Evolutionary conservation across 1,140 invertebrate genomes (phyloP).

Genomic region (Anastrepha obliqua): DNA sequence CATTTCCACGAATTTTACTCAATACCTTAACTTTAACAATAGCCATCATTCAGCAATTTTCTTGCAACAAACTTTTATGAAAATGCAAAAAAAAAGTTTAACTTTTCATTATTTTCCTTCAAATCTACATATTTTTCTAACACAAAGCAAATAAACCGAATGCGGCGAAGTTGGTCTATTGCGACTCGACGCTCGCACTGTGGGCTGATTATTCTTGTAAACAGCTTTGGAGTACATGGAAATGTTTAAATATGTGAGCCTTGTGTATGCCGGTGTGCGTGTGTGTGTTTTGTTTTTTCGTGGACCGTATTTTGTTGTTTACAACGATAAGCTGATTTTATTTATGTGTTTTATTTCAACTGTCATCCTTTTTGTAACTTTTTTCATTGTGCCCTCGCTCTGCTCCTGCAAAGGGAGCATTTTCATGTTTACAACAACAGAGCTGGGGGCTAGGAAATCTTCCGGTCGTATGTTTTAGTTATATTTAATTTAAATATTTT

Average conservation of each 20-base stretch:
- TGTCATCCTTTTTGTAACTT: constrained; percentile 12
- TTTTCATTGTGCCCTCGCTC: neutral
- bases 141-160: neutral
- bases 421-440: neutral
- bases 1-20: constrained; percentile 15
- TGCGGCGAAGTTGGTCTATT: neutral
- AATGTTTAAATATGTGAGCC: neutral
- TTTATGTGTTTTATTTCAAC: neutral
- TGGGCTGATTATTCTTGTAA: constrained; percentile 18
- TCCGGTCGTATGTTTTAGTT: constrained; percentile 17
- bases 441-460: neutral
- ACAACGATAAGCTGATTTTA: constrained; percentile 18
- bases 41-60: too few relatives aligned
- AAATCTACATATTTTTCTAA: neutral
- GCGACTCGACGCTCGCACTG: neutral
- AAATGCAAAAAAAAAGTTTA: neutral
- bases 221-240: neutral
- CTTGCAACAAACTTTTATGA: neutral
- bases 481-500: neutral
- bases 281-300: neutral
- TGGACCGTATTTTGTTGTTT: neutral
- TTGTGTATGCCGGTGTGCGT: neutral
- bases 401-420: neutral
- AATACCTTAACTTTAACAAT: neutral
- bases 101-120: neutral